Base-by-base conservation (phyloP, 2,797 vertebrate genomes). In the Eidolon dupreanum region DNA sequence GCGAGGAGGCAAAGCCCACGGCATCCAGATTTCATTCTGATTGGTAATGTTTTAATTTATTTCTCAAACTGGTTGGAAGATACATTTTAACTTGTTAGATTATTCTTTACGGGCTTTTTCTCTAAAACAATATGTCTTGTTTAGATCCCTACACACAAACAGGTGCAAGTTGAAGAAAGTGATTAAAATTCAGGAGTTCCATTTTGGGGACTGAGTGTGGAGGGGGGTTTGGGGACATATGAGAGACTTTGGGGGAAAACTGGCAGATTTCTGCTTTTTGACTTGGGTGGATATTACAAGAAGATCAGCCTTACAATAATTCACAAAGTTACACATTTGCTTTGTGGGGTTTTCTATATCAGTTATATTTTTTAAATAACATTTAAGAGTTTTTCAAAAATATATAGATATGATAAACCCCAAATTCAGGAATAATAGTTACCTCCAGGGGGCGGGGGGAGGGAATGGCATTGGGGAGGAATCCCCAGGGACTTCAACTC, bases 401-500 rank as follows among this genome's bases (percentile, higher is more conserved):
- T 36, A 22, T 24, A 66, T 10, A 38, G 71, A 68, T n/a, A 38
- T 31, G 61, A 61, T 41, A 61, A 70, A 33, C 22, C 46, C 65
- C 10, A 71, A 71, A 16, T 63, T 87, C 63, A 53, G 16, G 73
- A 28, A 46, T 16, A 57, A 68, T 20, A 2, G 6, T 79, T 81
- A 43, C 22, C 15, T 46, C 31, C 6, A 5, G 9, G 38, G 36
- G 33, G 11, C 22, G 20, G 19, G 16, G 11, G 5, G 16, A 22
- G 28, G n/a, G 8, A 26, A 88, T 8, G 46, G 28, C n/a, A 22
- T 17, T 61, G 43, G 41, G 31, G 10, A 38, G 5, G n/a, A 19
- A 2, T 6, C 20, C 15, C 1, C 0, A 0, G 41, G 74, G 11
- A 3, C n/a, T 43, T 63, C 19, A 22, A 28, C n/a, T n/a, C n/a